Base-by-base conservation (phyloP, 2,113 vertebrate species). In the Gymnocephalus cernua region DNA sequence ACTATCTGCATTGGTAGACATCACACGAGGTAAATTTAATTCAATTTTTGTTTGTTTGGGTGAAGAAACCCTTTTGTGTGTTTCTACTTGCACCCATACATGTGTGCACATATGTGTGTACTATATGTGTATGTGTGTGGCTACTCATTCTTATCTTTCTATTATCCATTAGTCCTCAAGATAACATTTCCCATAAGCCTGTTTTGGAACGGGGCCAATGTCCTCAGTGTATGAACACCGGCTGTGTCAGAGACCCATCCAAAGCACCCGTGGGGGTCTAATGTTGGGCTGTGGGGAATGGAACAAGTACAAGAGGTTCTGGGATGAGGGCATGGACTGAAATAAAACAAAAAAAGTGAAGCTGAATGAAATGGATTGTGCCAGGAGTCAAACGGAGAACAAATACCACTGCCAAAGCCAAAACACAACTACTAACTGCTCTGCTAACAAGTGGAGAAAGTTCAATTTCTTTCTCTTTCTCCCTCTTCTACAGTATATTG, bases 281-380 rank as follows among this genome's bases (percentile, higher is more conserved):
- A 89, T 82, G 86, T 63, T 77, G 59, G 63, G 14, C 74, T 85
- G 84, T 61, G 41, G 68, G 74, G 66, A 63, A 70, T 80, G 87
- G 79, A 85, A 81, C 45, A 58, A 79, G 54, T 67, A 77, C 83
- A 83, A 90, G 75, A 68, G 48, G 71, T 82, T 77, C 69, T 74
- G 56, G 73, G 65, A 69, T 59, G 77, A 83, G 73, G 48, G 72
- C 67, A 88, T 85, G 82, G 82, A 88, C 77, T 64, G 65, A 88
- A 86, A 90, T 86, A 75, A 91, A 92, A 82, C 25, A 38, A 86
- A 89, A 38, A 86, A 89, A 88, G 48, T 3, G 73, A 84, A 76
- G 79, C 75, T 77, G 69, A 82, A 80, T 50, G 15, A 79, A 89
- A 83, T 10, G 57, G 71, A 67, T 51, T 74, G 58, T 71, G 86